Evolutionary conservation across 2,113 vertebrate genomes (phyloP), one percentile per base, ranked within the genome.

Genomic region (Speoplatyrhinus poulsoni): DNA sequence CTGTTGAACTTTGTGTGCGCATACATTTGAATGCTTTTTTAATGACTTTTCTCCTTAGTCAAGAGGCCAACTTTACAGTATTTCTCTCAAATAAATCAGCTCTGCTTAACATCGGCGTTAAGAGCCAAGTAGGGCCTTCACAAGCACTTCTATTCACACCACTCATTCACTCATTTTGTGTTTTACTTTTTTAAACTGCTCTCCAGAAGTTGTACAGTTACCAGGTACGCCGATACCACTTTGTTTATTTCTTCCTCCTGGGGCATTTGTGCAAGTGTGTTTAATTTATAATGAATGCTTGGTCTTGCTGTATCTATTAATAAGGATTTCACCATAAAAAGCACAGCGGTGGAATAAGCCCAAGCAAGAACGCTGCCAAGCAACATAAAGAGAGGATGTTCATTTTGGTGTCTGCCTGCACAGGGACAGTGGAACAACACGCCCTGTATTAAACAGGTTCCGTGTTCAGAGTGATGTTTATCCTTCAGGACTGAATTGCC

Each of bases 151-250:
- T 70, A 66, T 73, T 72, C 71, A 76, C 69, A 57, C 67, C 78
- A 67, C 74, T 71, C 65, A 72, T 77, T 74, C 69, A 71, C 73
- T 77, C 71, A 70, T 84, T 68, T 76, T 60, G 33, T 48, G 53
- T 50, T 57, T 56, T 70, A 82, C 75, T 86, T 62, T 62, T 26
- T 26, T 26, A 2, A 26, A 72, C 69, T 69, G 77, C 70, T 73
- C 73, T 76, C n/a, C 16, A 16, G 66, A 80, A 53, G 61, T 80
- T 70, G 50, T 12, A 60, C 16, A 52, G 64, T 33, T 56, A 46
- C 54, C 55, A 54, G 46, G 8, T 69, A 65, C 54, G 67, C 73
- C 65, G 48, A 69, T 58, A 74, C 65, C 65, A 62, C 26, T 7
- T 15, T 72, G 59, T 57, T 61, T n/a, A 47, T 52, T 52, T 50